Percentiles rank a stretch among this genome's conserved stretches.
phyloP scores from a whole-genome alignment of 2,797 vertebrate species.

The Saxicola maurus region DNA sequence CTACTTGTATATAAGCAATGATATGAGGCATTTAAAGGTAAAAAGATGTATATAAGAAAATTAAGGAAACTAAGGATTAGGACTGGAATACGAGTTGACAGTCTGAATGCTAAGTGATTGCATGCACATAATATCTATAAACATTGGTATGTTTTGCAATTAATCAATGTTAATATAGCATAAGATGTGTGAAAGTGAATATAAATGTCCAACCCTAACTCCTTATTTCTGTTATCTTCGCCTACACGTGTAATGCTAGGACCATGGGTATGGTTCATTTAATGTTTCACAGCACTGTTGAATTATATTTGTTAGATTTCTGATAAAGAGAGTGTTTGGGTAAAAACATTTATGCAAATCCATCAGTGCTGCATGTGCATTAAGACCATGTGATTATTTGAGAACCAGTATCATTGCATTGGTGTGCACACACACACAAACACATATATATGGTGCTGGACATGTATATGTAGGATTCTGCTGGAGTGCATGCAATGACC shows the following conservation, averaged over 20 bases:
- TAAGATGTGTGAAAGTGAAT: not conserved
- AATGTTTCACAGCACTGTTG: not conserved
- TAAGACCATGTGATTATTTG: not conserved
- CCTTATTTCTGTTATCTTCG: not conserved
- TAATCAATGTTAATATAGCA: not conserved
- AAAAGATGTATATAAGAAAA: not conserved
- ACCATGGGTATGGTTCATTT: not conserved
- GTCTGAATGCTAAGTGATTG: not conserved
- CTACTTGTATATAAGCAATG: not conserved
- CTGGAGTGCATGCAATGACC: not conserved
- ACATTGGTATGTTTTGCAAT: not conserved
- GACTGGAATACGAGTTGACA: not conserved
- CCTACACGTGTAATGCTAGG: accelerated
- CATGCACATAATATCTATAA: not conserved
- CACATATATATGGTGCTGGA: accelerated
- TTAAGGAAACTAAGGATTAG: not conserved
- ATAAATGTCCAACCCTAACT: not conserved
- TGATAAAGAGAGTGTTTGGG: not conserved
- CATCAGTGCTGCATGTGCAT: not conserved
- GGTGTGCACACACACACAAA: not conserved
- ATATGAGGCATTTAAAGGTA: not conserved
- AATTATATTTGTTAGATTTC: not conserved
- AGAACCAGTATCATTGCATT: not conserved
- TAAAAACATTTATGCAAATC: not conserved
- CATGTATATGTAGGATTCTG: not conserved